These are phyloP conservation scores for Sminthurides bifidus DNA, from an alignment of 1,140 invertebrate genomes.

Conservation along the genomic window DNA sequence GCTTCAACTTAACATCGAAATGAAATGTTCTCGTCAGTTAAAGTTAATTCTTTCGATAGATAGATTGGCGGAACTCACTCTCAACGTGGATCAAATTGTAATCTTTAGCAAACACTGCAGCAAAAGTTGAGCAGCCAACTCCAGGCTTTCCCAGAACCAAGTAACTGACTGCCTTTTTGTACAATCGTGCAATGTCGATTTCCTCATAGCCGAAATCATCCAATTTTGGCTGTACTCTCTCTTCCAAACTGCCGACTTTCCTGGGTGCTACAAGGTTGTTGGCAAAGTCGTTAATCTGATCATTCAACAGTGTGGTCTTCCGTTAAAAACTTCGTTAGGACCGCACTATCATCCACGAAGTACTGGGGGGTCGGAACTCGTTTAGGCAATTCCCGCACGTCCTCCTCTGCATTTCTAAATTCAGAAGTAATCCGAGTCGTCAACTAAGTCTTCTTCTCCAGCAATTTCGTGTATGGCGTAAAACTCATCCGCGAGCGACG, in stretches of 20 bases:
- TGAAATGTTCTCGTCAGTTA: too few species aligned
- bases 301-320: not conserved
- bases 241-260: not conserved
- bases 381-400: too few species aligned
- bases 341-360: not conserved
- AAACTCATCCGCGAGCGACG: too few species aligned
- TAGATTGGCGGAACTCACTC: conserved; percentile 22
- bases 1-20: too few species aligned
- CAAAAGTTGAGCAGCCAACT: conserved; percentile 18
- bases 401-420: too few species aligned
- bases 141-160: conserved; percentile 26
- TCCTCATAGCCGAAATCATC: conserved; percentile 11
- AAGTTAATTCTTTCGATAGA: conserved; percentile 6
- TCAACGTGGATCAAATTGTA: conserved; percentile 18
- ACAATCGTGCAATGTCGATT: conserved; percentile 5
- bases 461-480: too few species aligned
- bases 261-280: not conserved
- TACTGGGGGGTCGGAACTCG: not conserved
- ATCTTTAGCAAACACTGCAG: conserved; percentile 15
- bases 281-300: not conserved
- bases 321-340: not conserved
- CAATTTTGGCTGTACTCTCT: not conserved
- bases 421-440: too few species aligned
- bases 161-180: conserved; percentile 10
- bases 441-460: too few species aligned